A percentile compares a stretch with the other conserved stretches of the same genome.
These are phyloP conservation scores for Danionella cerebrum DNA, from an alignment of 2,113 vertebrate genomes.

Conservation along the genomic window DNA sequence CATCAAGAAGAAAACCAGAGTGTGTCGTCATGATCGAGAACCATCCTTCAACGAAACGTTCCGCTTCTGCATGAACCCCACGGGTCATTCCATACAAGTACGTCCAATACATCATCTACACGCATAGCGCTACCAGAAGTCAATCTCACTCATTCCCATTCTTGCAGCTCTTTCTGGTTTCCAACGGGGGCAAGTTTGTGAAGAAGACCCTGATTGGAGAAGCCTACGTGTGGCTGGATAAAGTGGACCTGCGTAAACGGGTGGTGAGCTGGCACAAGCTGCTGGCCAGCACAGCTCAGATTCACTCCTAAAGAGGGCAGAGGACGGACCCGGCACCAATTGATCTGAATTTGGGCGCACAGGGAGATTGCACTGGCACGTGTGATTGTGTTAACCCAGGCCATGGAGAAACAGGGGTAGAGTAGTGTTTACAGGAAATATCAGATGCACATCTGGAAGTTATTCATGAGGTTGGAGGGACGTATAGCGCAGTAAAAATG, in stretches of 20 bases:
- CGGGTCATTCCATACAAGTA: constrained; percentile 87
- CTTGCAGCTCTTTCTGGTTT: constrained; percentile 89
- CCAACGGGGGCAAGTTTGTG: constrained; percentile 95
- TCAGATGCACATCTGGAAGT: background rate
- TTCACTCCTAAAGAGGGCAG: constrained; percentile 65
- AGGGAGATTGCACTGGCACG: background rate
- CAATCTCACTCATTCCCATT: background rate
- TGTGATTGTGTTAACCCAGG: constrained; percentile 47
- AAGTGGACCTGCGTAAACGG: constrained; percentile 95
- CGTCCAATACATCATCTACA: no score
- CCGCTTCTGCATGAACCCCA: constrained; percentile 90
- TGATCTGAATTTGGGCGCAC: background rate
- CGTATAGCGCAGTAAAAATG: no score
- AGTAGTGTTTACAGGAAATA: constrained; percentile 8
- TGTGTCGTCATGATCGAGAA: constrained; percentile 95
- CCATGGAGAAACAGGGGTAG: constrained; percentile 15
- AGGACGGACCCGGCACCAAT: constrained; percentile 1
- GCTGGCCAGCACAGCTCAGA: constrained; percentile 83
- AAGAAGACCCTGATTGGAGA: constrained; percentile 98
- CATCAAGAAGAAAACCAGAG: constrained; percentile 97
- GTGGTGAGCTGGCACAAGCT: constrained; percentile 99
- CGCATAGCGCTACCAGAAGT: background rate
- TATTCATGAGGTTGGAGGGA: background rate
- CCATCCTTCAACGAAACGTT: constrained; percentile 97
- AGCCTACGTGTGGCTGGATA: constrained; percentile 97